A percentile compares a stretch with the other conserved stretches of the same genome.
These are phyloP conservation scores for Gisinianus flammeolus DNA, from an alignment of 2,888 invertebrate species.

Conservation along the genomic window DNA sequence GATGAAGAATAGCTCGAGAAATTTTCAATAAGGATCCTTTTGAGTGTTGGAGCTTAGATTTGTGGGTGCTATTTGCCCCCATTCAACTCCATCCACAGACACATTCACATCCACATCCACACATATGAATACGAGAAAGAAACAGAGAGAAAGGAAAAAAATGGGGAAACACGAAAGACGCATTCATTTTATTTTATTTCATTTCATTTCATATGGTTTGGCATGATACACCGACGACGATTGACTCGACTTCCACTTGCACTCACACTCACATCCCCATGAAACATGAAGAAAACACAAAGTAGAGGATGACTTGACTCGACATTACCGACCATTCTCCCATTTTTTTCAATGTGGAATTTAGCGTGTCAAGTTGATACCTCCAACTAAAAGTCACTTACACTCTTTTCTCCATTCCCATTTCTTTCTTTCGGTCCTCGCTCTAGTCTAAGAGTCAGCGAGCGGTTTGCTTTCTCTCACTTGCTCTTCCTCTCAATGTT, in stretches of 20 bases:
- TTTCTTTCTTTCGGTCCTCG: background rate
- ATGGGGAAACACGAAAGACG: background rate
- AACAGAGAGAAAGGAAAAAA: background rate
- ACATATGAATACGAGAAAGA: no score
- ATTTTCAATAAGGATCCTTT: no score
- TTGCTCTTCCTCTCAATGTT: background rate
- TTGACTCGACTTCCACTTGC: background rate
- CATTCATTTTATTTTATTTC: no score
- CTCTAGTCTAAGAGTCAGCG: background rate
- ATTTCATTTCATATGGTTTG: background rate
- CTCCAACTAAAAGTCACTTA: background rate
- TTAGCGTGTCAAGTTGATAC: background rate
- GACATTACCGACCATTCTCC: no score
- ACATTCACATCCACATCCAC: no score
- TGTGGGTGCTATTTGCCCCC: no score
- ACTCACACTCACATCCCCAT: background rate
- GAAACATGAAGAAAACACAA: background rate
- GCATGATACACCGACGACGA: background rate
- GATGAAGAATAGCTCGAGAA: no score
- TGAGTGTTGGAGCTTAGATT: no score
- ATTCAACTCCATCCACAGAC: no score
- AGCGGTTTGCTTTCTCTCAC: background rate
- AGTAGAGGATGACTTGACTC: no score
- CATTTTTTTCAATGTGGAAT: background rate
- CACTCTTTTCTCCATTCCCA: background rate